Evolutionary conservation across 1,140 invertebrate genomes (phyloP).

Genomic region (Drosophila sechellia): DNA sequence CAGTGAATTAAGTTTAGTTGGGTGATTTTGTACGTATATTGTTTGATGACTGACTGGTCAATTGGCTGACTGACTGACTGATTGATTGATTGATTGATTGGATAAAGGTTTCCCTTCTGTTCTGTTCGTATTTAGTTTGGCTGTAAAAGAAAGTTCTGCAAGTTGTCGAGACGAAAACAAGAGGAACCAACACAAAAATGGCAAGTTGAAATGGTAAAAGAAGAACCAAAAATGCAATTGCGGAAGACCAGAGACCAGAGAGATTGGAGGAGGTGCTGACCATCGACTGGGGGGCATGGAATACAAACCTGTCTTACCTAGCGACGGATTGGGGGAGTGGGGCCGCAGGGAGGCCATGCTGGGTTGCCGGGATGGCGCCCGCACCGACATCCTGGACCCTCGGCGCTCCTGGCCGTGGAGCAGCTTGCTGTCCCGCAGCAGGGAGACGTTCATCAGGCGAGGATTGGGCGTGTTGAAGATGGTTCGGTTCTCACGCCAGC

Average conservation of each 20-base stretch:
- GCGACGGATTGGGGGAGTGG: conserved; percentile 90
- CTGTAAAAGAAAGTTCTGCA: conserved; percentile 60
- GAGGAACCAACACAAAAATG: conserved; percentile 14
- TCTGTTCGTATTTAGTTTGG: conserved; percentile 40
- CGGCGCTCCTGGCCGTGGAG: conserved; percentile 90
- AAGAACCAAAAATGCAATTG: conserved; percentile 36
- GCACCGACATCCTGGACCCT: conserved; percentile 90
- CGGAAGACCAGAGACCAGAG: conserved; percentile 13
- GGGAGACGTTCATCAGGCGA: conserved; percentile 93
- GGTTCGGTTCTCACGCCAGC: conserved; percentile 95
- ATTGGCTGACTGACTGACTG: conserved; percentile 53
- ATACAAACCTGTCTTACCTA: conserved; percentile 89
- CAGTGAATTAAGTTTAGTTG: conserved; percentile 23
- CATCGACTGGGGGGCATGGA: conserved; percentile 46
- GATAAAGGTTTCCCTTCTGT: conserved; percentile 23
- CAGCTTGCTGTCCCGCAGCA: conserved; percentile 92
- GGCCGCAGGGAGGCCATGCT: conserved; percentile 92
- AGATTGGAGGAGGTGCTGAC: conserved; percentile 7
- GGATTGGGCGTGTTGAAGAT: conserved; percentile 98
- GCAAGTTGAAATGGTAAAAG: conserved; percentile 25
- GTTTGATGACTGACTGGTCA: conserved; percentile 61
- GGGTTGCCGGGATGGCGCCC: conserved; percentile 91
- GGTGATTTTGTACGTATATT: conserved; percentile 51
- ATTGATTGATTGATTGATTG: conserved; percentile 51
- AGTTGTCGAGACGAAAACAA: conserved; percentile 51